Conservation (phyloP, 2,888 invertebrate species). For the Andrena hattorfiana region DNA sequence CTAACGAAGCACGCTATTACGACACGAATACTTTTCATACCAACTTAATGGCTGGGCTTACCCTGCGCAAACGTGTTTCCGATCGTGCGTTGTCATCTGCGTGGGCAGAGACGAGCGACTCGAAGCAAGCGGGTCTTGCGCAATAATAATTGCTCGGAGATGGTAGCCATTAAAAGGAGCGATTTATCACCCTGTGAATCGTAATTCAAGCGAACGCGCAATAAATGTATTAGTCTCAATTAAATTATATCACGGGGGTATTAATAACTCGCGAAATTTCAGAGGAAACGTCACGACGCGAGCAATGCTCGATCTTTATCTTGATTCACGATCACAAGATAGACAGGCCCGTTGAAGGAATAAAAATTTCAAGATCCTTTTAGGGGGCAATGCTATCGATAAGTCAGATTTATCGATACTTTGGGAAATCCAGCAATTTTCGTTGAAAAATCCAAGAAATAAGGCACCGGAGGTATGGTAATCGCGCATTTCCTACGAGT, state of each 20-base stretch:
- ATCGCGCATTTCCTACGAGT: constrained; percentile 3
- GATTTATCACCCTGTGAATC: constrained; percentile 72
- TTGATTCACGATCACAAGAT: neutral
- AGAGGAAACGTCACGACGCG: constrained; percentile 17
- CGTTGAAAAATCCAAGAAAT: too few relatives aligned
- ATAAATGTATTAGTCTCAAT: constrained; percentile 63
- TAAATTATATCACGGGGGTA: constrained; percentile 59
- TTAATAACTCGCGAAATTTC: constrained; percentile 51
- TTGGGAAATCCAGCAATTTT: too few relatives aligned
- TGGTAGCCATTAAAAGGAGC: constrained; percentile 73
- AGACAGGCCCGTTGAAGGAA: neutral
- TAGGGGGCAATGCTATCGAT: too few relatives aligned
- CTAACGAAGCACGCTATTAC: constrained; percentile 46
- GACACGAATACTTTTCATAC: constrained; percentile 44
- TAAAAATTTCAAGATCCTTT: neutral
- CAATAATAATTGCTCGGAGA: constrained; percentile 55
- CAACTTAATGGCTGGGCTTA: constrained; percentile 53
- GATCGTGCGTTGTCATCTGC: constrained; percentile 63
- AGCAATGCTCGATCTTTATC: constrained; percentile 15
- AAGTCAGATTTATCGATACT: too few relatives aligned
- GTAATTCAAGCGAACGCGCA: constrained; percentile 62
- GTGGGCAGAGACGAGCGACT: constrained; percentile 60
- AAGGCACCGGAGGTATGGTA: neutral
- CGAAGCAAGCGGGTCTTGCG: constrained; percentile 48
- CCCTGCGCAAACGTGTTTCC: constrained; percentile 56